These are phyloP conservation scores for Pempheris klunzingeri DNA, from an alignment of 2,797 vertebrate genomes.

Conservation along the genomic window DNA sequence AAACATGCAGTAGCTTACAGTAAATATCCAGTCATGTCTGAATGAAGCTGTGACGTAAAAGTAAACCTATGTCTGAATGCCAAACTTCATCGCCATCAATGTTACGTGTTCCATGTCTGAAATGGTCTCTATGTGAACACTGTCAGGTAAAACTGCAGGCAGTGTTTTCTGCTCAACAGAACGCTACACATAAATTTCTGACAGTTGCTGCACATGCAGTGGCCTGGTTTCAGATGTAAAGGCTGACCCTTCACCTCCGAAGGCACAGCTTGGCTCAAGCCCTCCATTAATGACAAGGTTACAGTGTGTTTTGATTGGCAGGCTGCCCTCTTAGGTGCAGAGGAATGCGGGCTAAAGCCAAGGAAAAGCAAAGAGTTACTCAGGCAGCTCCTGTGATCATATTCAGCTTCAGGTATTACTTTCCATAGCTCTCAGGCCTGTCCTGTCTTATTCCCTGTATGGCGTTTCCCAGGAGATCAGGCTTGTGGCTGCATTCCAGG, in stretches of 20 bases:
- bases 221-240: slow-evolving; percentile 8
- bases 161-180: not conserved
- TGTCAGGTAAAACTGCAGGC: not conserved
- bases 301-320: slow-evolving; percentile 55
- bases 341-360: slow-evolving; percentile 44
- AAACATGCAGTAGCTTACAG: not conserved
- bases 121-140: not conserved
- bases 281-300: slow-evolving; percentile 46
- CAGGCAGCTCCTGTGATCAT: slow-evolving; percentile 50
- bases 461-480: slow-evolving; percentile 70
- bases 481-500: slow-evolving; percentile 74
- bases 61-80: not conserved
- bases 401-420: slow-evolving; percentile 56
- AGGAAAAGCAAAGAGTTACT: slow-evolving; percentile 65
- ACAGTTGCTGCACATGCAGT: not conserved
- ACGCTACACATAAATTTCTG: not conserved
- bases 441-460: slow-evolving; percentile 64
- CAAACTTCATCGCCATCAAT: not conserved
- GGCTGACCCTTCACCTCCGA: slow-evolving; percentile 37
- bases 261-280: slow-evolving; percentile 33
- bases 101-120: not conserved
- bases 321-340: slow-evolving; percentile 31
- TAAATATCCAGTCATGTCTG: not conserved
- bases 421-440: slow-evolving; percentile 48
- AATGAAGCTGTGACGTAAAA: not conserved